These are phyloP conservation scores for Pediacus dermestoides DNA, from an alignment of 2,888 invertebrate genomes.

Conservation along the genomic window DNA sequence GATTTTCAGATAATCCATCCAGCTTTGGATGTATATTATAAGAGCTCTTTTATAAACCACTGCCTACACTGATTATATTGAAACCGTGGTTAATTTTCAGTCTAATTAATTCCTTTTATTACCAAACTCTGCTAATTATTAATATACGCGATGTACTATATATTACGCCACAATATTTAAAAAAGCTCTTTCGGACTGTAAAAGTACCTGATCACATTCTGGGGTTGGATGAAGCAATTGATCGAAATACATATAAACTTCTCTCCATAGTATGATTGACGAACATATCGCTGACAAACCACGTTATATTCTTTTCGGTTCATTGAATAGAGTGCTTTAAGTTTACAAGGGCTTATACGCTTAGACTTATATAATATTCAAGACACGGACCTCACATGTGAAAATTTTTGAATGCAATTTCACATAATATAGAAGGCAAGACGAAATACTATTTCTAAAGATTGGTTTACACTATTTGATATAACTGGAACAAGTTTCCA, in stretches of 20 bases:
- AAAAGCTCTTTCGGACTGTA: too few relatives aligned
- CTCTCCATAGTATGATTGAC: conserved; percentile 26
- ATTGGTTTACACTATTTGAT: neutral
- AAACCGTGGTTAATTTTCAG: conserved; percentile 20
- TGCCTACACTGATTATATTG: conserved; percentile 20
- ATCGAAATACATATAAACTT: too few relatives aligned
- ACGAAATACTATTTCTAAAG: conserved; percentile 19
- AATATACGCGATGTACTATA: too few relatives aligned
- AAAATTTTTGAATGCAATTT: conserved; percentile 36
- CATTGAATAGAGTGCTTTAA: conserved; percentile 44
- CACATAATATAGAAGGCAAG: conserved; percentile 16
- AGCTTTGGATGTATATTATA: conserved; percentile 32
- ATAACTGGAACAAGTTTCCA: too few relatives aligned
- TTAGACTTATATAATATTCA: conserved; percentile 31
- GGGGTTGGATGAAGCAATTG: too few relatives aligned
- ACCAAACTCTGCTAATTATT: too few relatives aligned
- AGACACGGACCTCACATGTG: conserved; percentile 32
- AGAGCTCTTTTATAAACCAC: conserved; percentile 28
- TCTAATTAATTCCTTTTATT: conserved; percentile 27
- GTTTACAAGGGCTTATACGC: conserved; percentile 25
- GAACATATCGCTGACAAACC: conserved; percentile 39
- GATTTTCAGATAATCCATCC: conserved; percentile 45
- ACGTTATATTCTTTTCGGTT: conserved; percentile 42
- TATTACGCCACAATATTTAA: too few relatives aligned
- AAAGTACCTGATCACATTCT: too few relatives aligned